Evolutionary conservation across 2,113 vertebrate species (phyloP).

Genomic region (Colinus virginianus): DNA sequence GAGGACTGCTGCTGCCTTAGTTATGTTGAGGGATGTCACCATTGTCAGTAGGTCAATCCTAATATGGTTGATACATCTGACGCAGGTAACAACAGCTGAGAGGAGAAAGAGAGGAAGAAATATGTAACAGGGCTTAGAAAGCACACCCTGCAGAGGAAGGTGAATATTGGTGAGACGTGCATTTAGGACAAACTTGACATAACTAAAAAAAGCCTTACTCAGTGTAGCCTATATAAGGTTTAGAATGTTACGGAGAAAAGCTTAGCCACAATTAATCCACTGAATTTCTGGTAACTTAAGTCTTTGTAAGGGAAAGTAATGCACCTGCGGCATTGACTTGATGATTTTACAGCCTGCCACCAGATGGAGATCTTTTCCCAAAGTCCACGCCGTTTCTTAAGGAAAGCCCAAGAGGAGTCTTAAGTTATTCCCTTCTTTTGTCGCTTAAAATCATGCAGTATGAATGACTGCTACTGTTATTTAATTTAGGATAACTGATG

Average conservation of each 20-base stretch:
- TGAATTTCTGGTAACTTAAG: not conserved
- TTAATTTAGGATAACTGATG: not conserved
- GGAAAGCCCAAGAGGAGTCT: not conserved
- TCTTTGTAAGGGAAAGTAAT: not conserved
- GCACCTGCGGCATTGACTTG: not conserved
- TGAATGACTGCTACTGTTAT: not conserved
- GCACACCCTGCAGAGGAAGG: too few relatives aligned
- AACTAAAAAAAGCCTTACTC: not conserved
- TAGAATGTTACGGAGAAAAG: not conserved
- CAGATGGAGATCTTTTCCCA: slow-evolving; percentile 71
- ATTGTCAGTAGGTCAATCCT: not conserved
- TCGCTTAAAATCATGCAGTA: not conserved
- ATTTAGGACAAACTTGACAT: not conserved
- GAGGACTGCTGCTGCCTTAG: not conserved
- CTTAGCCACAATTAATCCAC: rapidly evolving
- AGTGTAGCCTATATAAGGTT: not conserved
- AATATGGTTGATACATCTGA: not conserved
- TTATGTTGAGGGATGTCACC: rapidly evolving
- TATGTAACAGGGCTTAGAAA: not conserved
- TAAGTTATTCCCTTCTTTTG: not conserved
- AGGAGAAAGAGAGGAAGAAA: not conserved
- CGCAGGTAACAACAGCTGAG: not conserved
- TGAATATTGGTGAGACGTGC: not conserved
- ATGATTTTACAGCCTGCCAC: slow-evolving; percentile 22
- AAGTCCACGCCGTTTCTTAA: not conserved